Conservation (phyloP, 2,797 vertebrate genomes). For the Tenualosa ilisha region DNA sequence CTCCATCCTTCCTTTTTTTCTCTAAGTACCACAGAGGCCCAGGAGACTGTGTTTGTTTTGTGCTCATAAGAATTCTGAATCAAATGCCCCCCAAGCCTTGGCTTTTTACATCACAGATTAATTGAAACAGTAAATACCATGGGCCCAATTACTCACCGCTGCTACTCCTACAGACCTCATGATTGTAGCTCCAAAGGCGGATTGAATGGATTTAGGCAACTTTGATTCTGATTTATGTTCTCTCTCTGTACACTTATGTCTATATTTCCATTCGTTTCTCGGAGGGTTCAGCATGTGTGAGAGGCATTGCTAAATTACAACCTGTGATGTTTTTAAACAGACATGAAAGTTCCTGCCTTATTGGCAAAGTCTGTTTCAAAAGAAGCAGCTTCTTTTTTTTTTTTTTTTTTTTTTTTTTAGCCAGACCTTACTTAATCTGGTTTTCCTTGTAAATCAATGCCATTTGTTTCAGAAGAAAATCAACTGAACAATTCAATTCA, state of each 20-base stretch:
- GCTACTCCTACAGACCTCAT: constrained; percentile 23
- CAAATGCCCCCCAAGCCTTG: constrained; percentile 40
- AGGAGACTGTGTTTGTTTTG: constrained; percentile 26
- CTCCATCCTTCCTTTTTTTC: not conserved
- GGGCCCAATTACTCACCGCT: constrained; percentile 49
- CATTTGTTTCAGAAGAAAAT: not conserved
- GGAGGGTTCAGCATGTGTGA: not conserved
- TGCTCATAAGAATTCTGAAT: constrained; percentile 43
- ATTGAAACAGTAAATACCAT: constrained; percentile 48
- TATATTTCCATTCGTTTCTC: not conserved
- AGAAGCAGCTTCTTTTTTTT: not conserved
- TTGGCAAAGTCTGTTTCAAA: not conserved
- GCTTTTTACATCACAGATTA: constrained; percentile 43
- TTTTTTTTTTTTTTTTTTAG: not conserved
- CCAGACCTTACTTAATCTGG: not conserved
- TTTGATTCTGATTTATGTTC: constrained; percentile 17
- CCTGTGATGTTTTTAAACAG: not conserved
- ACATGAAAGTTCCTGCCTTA: not conserved
- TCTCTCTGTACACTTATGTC: not conserved
- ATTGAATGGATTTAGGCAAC: constrained; percentile 11
- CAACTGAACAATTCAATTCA: not conserved
- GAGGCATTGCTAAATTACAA: not conserved
- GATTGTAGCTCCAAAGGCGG: not conserved
- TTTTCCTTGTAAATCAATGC: not conserved
- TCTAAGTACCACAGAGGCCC: constrained; percentile 26